Evolutionary conservation across 2,888 invertebrate genomes (phyloP), one percentile per base, ranked within the genome.

Genomic region (Linnaemya tessellans): DNA sequence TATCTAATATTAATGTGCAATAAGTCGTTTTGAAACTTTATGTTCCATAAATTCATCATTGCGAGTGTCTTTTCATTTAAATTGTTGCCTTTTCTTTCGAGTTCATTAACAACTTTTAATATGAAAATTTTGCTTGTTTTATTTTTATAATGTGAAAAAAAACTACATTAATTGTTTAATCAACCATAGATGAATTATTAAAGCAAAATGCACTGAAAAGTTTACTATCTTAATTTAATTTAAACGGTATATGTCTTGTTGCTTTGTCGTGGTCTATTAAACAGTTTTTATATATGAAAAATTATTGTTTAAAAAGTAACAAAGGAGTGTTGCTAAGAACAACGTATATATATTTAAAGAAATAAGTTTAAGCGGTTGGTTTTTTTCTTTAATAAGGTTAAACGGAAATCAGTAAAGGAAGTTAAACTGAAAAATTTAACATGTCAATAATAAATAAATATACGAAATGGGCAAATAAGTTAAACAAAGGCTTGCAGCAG

Each of bases 351-450:
- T n/a, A n/a, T 64, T 56, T 51, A 35, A 68, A 38, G 41, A 79
- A 58, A 74, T 73, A 10, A 73, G 43, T 62, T 60, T 51, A 51
- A 46, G 35, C 13, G 3, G 9, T 51, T 49, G n/a, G 41, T 8
- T 41, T 70, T 43, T 58, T 71, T 30, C 41, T 41, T 74, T 51
- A 82, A 82, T 82, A 58, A 71, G 71, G 82, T 83, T 60, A 35
- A 83, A 43, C 82, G 82, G 82, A 83, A 83, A 78, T 78, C 22
- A 25, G 15, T 13, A 71, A 78, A 83, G 82, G 82, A 83, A 83
- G 70, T 75, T 75, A 15, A 64, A 74, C n/a, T 25, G 22, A 65
- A 60, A 54, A 64, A 60, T 30, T 68, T 70, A 64, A 64, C 46
- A 56, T 70, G 70, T 68, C 70, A 79, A 79, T 79, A 70, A 25